phyloP scores from a whole-genome alignment of 2,113 vertebrate genomes.

The Felis catus region F.catus_Fca126_mat1.0 CM031419.1:223001-223500 shows the following conservation, averaged over 20 bases:
- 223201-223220: background rate
- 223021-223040: background rate
- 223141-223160: fast-evolving
- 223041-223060: background rate
- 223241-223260: background rate
- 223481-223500: background rate
- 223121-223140: background rate
- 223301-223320: no score
- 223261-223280: background rate
- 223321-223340: no score
- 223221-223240: background rate
- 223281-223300: no score
- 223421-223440: no score
- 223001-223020: background rate
- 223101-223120: background rate
- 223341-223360: no score
- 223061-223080: background rate
- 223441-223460: background rate
- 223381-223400: no score
- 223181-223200: background rate
- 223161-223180: background rate
- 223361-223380: no score
- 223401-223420: no score
- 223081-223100: fast-evolving
- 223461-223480: background rate